Evolutionary conservation across 2,888 invertebrate genomes (phyloP).

Genomic region (Cephonodes hylas): DNA sequence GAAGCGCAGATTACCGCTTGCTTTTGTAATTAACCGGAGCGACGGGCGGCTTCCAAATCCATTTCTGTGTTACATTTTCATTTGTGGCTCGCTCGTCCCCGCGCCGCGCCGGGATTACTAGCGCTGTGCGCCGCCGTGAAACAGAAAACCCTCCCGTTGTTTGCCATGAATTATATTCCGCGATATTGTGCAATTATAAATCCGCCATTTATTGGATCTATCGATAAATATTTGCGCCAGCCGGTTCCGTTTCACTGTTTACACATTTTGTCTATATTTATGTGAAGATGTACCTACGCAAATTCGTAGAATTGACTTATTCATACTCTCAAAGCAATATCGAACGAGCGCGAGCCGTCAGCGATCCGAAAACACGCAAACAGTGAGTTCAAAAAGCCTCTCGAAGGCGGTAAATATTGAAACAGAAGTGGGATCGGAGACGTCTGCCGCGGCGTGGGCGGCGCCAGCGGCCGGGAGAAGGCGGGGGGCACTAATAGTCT

Average conservation of each 20-base stretch:
- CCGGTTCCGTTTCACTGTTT: conserved; percentile 49
- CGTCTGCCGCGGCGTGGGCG: conserved; percentile 55
- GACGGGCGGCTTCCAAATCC: conserved; percentile 81
- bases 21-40: conserved; percentile 82
- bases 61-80: conserved; percentile 82
- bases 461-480: conserved; percentile 29
- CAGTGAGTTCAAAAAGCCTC: conserved; percentile 80
- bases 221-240: conserved; percentile 43
- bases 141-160: conserved; percentile 56
- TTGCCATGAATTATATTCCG: conserved; percentile 50
- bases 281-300: conserved; percentile 54
- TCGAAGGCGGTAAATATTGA: conserved; percentile 80
- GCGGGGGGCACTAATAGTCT: conserved; percentile 72
- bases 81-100: conserved; percentile 73
- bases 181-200: conserved; percentile 37
- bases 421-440: conserved; percentile 79
- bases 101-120: conserved; percentile 63
- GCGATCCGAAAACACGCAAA: conserved; percentile 80
- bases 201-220: conserved; percentile 33
- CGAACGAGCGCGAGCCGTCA: conserved; percentile 70
- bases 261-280: conserved; percentile 60
- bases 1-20: conserved; percentile 82
- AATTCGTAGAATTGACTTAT: conserved; percentile 72
- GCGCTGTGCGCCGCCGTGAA: conserved; percentile 57
- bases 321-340: conserved; percentile 77